Evolutionary conservation across 2,113 vertebrate species (phyloP).

Genomic region (Pantherophis guttatus): DNA sequence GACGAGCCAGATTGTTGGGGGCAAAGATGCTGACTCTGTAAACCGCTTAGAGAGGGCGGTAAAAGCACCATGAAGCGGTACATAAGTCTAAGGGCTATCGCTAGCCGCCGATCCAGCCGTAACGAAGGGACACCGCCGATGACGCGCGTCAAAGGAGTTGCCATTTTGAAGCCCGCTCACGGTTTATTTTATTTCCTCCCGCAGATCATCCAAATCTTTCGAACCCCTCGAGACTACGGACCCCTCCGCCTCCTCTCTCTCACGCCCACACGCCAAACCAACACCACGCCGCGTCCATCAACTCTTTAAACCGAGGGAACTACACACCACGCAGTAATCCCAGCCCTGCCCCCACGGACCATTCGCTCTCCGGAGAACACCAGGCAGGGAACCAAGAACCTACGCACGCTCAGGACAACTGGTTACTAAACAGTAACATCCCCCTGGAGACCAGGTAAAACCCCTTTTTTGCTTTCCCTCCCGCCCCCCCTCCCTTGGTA

Average conservation of each 20-base stretch:
- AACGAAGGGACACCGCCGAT: not conserved
- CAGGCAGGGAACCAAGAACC: conserved; percentile 80
- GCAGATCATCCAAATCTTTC: conserved; percentile 84
- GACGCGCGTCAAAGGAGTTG: not conserved
- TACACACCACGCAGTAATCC: conserved; percentile 94
- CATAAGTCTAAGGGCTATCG: too few relatives aligned
- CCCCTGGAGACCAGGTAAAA: conserved; percentile 95
- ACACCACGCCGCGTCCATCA: conserved; percentile 89
- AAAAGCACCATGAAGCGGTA: too few relatives aligned
- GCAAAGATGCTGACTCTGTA: too few relatives aligned
- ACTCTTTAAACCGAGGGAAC: conserved; percentile 90
- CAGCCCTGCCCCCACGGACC: conserved; percentile 92
- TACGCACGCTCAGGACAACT: conserved; percentile 90
- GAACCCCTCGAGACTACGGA: conserved; percentile 89
- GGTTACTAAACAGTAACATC: conserved; percentile 99
- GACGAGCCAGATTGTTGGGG: too few relatives aligned
- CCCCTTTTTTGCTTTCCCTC: not conserved
- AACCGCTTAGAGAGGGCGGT: too few relatives aligned
- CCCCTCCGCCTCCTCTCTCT: conserved; percentile 87
- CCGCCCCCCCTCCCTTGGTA: not conserved
- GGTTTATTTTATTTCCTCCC: not conserved
- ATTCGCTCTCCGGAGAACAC: conserved; percentile 87
- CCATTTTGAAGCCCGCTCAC: not conserved
- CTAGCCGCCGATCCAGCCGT: not conserved
- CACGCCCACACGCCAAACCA: conserved; percentile 91